Evolutionary conservation across 1,140 invertebrate species (phyloP).

Genomic region (Drosophila bocki): DNA sequence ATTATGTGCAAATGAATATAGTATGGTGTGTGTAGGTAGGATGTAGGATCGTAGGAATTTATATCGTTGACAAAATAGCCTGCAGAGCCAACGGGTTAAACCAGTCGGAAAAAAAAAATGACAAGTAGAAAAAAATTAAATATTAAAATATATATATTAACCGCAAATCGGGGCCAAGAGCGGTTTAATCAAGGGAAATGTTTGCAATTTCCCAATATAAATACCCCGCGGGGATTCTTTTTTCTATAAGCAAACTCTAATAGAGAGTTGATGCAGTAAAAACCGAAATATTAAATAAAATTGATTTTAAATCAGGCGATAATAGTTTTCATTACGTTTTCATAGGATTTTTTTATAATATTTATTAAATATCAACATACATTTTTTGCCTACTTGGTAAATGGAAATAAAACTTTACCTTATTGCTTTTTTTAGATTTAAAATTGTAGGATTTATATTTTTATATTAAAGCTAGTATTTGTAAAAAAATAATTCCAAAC

Average conservation of each 20-base stretch:
- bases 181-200: conserved; percentile 23
- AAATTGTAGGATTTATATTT: neutral
- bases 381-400: neutral
- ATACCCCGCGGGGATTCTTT: neutral
- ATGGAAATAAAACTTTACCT: neutral
- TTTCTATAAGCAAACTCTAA: neutral
- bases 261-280: neutral
- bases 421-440: neutral
- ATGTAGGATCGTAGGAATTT: neutral
- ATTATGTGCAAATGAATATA: conserved; percentile 1
- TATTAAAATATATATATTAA: conserved; percentile 25
- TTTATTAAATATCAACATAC: neutral
- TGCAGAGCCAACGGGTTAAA: conserved; percentile 32
- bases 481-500: neutral
- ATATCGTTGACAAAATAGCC: conserved; percentile 16
- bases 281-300: neutral
- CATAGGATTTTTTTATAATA: neutral
- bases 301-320: neutral
- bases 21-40: neutral
- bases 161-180: conserved; percentile 22
- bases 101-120: conserved; percentile 29
- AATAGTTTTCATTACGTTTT: neutral
- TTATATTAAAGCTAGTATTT: no score
- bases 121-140: conserved; percentile 20
- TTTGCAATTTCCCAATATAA: conserved; percentile 8